Evolutionary conservation across 2,797 vertebrate genomes (phyloP), one percentile per base, ranked within the genome.

Genomic region (Aplochiton taeniatus): DNA sequence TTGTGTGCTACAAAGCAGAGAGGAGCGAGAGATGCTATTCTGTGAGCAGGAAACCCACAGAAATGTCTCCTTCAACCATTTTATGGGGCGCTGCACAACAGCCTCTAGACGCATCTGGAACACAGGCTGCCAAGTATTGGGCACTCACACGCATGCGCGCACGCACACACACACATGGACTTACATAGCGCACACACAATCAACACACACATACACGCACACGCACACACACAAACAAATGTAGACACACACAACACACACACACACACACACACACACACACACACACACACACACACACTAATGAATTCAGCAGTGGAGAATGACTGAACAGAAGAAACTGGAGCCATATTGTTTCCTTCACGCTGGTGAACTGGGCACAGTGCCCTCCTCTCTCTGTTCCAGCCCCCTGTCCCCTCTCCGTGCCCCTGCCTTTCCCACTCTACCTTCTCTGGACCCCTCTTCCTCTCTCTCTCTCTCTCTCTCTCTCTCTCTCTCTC

Each of bases 21-120:
- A 80, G 77, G 69, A 84, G 72, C 65, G 85, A 68, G 86, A 82
- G 84, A 86, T 81, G 81, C 85, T 91, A 84, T 85, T 85, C 86
- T 85, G 91, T 92, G 90, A 90, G 92, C 92, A 95, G 92, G 90
- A 95, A 94, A 89, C 79, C 80, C 85, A 81, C 83, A 89, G 88
- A 90, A 90, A 88, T 87, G 85, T 91, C 92, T 89, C 89, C 83
- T 90, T 90, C 92, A 91, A 88, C 89, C 88, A 93, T 94, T 93
- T 94, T 91, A 90, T 88, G 88, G 90, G 88, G 81, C 69, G 62
- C 89, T 90, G 90, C 88, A 88, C 87, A 92, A 91, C 91, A 92
- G 93, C 87, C 90, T 88, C 91, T 89, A 75, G 70, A 67, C 80
- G 91, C 91, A 93, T 93, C 92, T 94, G 91, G 89, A 85, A 75